Evolutionary conservation across 2,888 invertebrate species (phyloP).

Genomic region (Drosophila peninsularis): DNA sequence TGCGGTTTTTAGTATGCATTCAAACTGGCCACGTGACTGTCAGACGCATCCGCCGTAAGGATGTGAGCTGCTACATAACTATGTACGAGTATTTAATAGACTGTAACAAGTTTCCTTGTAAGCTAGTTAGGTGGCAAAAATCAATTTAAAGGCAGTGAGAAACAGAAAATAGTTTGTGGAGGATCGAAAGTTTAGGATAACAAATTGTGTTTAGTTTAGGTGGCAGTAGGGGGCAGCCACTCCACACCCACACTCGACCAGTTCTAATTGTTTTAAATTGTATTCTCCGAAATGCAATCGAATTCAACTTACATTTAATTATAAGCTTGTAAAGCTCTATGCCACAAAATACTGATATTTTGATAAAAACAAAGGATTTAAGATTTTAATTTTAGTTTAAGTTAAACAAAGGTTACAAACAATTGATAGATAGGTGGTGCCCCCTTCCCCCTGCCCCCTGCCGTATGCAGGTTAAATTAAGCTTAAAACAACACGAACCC

Average conservation of each 20-base stretch:
- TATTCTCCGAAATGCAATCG: background rate
- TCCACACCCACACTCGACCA: background rate
- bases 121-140: slow-evolving; percentile 61
- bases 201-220: slow-evolving; percentile 50
- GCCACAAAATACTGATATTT: slow-evolving; percentile 46
- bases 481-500: slow-evolving; percentile 30
- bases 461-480: slow-evolving; percentile 14
- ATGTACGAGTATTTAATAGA: slow-evolving; percentile 74
- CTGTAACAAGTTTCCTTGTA: slow-evolving; percentile 77
- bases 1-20: slow-evolving; percentile 62
- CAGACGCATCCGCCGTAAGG: background rate
- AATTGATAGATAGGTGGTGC: slow-evolving; percentile 29
- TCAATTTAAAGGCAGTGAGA: slow-evolving; percentile 28
- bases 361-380: slow-evolving; percentile 6
- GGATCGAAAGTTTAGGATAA: slow-evolving; percentile 30
- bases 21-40: slow-evolving; percentile 7
- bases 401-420: slow-evolving; percentile 5
- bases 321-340: slow-evolving; percentile 20
- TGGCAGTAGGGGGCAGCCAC: slow-evolving; percentile 27
- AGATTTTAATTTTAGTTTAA: slow-evolving; percentile 19
- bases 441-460: slow-evolving; percentile 20
- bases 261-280: slow-evolving; percentile 6
- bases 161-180: background rate
- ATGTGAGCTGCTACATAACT: slow-evolving; percentile 20
- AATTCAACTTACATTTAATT: background rate